Percentiles rank a stretch among this genome's conserved stretches.
Conservation (phyloP, 2,797 vertebrate genomes). For the Xenopus petersii region DNA sequence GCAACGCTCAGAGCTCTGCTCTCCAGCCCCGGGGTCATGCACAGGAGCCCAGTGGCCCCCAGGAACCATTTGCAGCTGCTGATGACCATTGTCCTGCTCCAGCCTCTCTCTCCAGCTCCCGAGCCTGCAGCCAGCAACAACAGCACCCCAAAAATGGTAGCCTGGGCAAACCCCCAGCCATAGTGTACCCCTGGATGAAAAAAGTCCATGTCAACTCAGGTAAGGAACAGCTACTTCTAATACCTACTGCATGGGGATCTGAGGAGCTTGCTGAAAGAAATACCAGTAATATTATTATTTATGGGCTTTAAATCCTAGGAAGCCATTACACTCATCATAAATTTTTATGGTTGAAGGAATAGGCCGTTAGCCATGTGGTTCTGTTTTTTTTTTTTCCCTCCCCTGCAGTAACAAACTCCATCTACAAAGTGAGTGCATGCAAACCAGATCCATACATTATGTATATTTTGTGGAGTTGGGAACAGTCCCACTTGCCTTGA, state of each 20-base stretch:
- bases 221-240: conserved; percentile 69
- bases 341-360: conserved; percentile 95
- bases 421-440: conserved; percentile 57
- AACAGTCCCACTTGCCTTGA: neutral
- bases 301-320: conserved; percentile 74
- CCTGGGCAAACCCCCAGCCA: conserved; percentile 88
- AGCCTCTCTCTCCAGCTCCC: conserved; percentile 76
- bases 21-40: conserved; percentile 82
- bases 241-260: conserved; percentile 6
- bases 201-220: conserved; percentile 97
- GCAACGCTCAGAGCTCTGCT: conserved; percentile 80
- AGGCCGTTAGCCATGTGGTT: conserved; percentile 82
- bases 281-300: conserved; percentile 50
- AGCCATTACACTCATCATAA: conserved; percentile 93
- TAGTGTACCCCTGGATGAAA: conserved; percentile 99
- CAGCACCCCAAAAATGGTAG: conserved; percentile 90
- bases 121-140: conserved; percentile 89
- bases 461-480: neutral
- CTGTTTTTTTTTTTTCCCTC: conserved; percentile 54
- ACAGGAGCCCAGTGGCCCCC: conserved; percentile 74
- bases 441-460: conserved; percentile 5
- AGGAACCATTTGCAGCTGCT: conserved; percentile 75
- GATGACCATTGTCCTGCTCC: conserved; percentile 80
- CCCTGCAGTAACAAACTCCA: conserved; percentile 65
- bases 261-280: conserved; percentile 49